A percentile compares a stretch with the other conserved stretches of the same genome.
These are phyloP conservation scores for Cyprinus carpio DNA, from an alignment of 2,113 vertebrate species.

Conservation along the genomic window DNA sequence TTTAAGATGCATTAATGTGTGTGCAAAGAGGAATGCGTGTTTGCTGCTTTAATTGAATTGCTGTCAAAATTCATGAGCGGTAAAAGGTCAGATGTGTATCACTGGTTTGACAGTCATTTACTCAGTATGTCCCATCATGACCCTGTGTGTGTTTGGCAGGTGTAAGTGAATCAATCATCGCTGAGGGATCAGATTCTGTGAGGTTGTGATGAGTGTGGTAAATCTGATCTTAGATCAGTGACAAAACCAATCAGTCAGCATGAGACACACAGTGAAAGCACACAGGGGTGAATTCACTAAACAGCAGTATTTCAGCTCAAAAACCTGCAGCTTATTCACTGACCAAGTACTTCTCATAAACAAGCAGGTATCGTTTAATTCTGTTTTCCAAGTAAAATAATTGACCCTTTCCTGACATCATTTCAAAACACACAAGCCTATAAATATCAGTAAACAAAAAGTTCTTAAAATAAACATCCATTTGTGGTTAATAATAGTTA, in stretches of 20 bases:
- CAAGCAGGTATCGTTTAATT: background rate
- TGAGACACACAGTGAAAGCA: background rate
- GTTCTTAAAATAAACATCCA: background rate
- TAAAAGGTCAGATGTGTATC: background rate
- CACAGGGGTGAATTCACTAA: background rate
- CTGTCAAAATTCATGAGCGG: slow-evolving; percentile 30
- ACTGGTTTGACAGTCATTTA: background rate
- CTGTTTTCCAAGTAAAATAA: background rate
- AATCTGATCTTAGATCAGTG: slow-evolving; percentile 54
- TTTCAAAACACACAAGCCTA: background rate
- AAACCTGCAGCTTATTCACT: background rate
- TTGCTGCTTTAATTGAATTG: background rate
- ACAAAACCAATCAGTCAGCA: slow-evolving; percentile 44
- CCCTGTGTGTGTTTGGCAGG: slow-evolving; percentile 37
- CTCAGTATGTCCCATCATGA: slow-evolving; percentile 8
- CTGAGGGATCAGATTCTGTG: slow-evolving; percentile 36
- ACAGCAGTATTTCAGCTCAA: background rate
- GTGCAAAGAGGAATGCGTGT: background rate
- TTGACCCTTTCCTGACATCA: background rate
- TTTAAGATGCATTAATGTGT: background rate
- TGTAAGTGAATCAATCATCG: slow-evolving; percentile 23
- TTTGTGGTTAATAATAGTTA: background rate
- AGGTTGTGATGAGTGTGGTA: slow-evolving; percentile 53
- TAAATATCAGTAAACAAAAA: background rate
- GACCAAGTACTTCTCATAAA: background rate